These are phyloP conservation scores for Xenus cinereus DNA, from an alignment of 2,113 vertebrate species.

Conservation along the genomic window DNA sequence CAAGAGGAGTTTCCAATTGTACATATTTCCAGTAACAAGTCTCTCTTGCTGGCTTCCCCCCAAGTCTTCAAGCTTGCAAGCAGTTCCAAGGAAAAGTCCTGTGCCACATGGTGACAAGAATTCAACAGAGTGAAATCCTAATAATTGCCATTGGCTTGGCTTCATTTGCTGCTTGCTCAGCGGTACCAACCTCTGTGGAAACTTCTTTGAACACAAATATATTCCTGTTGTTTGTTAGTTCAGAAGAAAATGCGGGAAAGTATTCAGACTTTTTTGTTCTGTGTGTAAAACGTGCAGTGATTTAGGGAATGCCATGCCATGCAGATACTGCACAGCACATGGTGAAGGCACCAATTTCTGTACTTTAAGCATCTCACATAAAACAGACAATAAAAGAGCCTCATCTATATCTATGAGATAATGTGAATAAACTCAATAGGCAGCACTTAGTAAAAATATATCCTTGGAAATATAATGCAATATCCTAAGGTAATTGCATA, in stretches of 20 bases:
- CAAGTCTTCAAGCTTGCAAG: not conserved
- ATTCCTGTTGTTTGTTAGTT: not conserved
- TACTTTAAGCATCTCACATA: not conserved
- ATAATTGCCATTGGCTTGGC: not conserved
- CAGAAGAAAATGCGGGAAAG: not conserved
- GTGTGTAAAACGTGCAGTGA: not conserved
- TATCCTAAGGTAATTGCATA: not conserved
- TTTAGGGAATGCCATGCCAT: not conserved
- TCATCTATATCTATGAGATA: not conserved
- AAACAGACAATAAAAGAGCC: not conserved
- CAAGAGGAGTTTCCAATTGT: not conserved
- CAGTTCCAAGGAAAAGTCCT: not conserved
- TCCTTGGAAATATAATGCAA: not conserved
- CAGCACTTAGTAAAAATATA: constrained; percentile 19
- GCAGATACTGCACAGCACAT: fast-evolving
- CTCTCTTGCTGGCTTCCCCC: not conserved
- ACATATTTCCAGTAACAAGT: not conserved
- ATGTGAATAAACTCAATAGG: constrained; percentile 27
- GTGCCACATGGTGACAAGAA: not conserved
- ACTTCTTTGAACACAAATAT: not conserved
- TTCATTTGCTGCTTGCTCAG: not conserved
- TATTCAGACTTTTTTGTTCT: not conserved
- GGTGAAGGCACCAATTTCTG: not conserved
- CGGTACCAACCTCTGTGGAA: not conserved
- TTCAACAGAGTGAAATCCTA: not conserved